Percentiles rank a stretch among this genome's conserved stretches.
Evolutionary conservation across 2,113 vertebrate genomes (phyloP).

Genomic region (Prinia subflava): DNA sequence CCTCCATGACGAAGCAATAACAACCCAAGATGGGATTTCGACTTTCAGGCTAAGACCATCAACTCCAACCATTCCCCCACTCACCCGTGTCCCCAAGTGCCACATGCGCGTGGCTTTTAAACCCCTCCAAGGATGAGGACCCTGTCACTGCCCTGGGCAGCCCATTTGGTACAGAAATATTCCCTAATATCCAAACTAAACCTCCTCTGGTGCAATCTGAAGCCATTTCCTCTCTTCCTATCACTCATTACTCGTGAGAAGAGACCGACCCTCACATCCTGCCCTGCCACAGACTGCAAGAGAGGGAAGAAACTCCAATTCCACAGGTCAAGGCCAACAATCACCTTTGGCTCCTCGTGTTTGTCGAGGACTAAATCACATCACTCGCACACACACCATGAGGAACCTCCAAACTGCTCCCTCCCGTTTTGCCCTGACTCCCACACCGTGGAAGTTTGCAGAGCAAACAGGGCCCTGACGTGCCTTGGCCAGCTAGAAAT

Average conservation of each 20-base stretch:
- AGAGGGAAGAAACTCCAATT: not conserved
- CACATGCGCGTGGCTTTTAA: not conserved
- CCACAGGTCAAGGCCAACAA: not conserved
- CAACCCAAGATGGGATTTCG: not conserved
- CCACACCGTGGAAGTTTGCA: not conserved
- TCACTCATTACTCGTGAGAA: accelerated
- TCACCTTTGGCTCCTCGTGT: not conserved
- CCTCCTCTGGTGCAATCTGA: not conserved
- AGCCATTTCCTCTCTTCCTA: accelerated
- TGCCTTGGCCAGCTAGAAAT: not conserved
- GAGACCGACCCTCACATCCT: accelerated
- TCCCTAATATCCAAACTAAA: not conserved
- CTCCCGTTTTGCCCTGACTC: not conserved
- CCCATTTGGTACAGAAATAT: not conserved
- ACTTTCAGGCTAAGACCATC: not conserved
- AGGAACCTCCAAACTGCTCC: not conserved
- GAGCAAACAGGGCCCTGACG: not conserved
- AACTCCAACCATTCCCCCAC: not conserved
- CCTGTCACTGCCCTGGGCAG: not conserved
- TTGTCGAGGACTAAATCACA: not conserved
- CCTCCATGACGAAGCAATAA: not conserved
- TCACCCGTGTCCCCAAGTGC: not conserved
- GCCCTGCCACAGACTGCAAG: not conserved
- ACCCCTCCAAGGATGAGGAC: not conserved
- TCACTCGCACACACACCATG: not conserved